Percentiles rank a stretch among this genome's conserved stretches.
Evolutionary conservation across 2,888 invertebrate genomes (phyloP).

Genomic region (Trichogramma dendrolimi): DNA sequence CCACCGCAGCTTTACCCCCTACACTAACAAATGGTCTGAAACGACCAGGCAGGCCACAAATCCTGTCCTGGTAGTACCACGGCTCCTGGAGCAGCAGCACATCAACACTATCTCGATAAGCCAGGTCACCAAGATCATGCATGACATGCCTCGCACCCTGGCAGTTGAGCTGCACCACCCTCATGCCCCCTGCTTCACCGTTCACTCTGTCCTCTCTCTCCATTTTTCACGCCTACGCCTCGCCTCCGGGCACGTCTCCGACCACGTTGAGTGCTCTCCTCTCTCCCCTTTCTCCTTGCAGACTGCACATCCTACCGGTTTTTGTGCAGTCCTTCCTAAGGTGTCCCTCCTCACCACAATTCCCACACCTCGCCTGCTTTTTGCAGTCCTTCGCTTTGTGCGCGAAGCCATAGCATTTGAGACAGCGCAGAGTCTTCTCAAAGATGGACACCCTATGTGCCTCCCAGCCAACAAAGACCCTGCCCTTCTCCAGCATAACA

Average conservation of each 20-base stretch:
- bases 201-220: background rate
- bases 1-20: constrained; percentile 14
- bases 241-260: background rate
- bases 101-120: background rate
- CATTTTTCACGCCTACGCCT: background rate
- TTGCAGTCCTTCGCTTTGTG: constrained; percentile 24
- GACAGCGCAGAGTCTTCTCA: constrained; percentile 24
- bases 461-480: constrained; percentile 25
- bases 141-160: constrained; percentile 12
- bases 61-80: background rate
- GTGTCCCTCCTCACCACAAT: constrained; percentile 21
- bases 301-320: no score
- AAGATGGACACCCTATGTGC: constrained; percentile 24
- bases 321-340: constrained; percentile 5
- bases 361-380: constrained; percentile 16
- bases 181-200: background rate
- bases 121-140: constrained; percentile 17
- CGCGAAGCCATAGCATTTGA: constrained; percentile 28
- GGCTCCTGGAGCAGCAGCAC: constrained; percentile 19
- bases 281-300: background rate
- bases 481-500: background rate
- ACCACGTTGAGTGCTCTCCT: constrained; percentile 6
- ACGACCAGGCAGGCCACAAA: constrained; percentile 5
- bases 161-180: constrained; percentile 17
- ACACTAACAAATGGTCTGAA: constrained; percentile 7